phyloP scores from a whole-genome alignment of 2,113 vertebrate genomes.

The Picathartes gymnocephalus region DNA sequence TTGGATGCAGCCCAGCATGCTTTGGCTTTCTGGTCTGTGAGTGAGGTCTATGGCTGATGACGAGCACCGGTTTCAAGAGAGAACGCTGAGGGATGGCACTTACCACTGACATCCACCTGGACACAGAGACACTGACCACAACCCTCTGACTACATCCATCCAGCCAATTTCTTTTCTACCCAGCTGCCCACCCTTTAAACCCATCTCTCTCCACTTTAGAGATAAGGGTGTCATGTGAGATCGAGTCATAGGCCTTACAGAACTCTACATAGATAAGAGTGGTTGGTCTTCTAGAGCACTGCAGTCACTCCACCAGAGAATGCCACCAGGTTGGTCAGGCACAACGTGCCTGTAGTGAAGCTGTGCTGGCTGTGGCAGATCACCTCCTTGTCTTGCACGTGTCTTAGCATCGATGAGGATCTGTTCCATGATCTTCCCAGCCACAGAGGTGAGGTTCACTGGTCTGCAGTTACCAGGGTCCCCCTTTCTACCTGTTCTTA shows the following conservation, averaged over 20 bases:
- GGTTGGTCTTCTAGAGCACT: background rate
- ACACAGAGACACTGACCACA: background rate
- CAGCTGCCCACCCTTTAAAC: background rate
- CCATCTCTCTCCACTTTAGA: background rate
- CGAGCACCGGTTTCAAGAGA: background rate
- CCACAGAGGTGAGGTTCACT: background rate
- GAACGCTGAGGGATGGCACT: background rate
- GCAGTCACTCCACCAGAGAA: background rate
- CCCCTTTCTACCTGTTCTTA: background rate
- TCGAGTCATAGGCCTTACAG: background rate
- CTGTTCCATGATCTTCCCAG: background rate
- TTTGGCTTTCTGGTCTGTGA: background rate
- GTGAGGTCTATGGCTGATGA: too few species aligned
- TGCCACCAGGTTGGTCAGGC: background rate
- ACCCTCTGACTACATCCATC: background rate
- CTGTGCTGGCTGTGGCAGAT: background rate
- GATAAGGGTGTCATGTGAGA: background rate
- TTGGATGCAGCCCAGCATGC: background rate
- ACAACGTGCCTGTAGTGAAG: background rate
- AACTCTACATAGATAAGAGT: rapidly evolving
- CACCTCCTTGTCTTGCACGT: rapidly evolving
- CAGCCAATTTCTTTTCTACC: background rate
- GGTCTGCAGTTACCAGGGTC: background rate
- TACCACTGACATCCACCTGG: background rate
- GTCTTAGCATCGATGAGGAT: background rate